Evolutionary conservation across 2,888 invertebrate genomes (phyloP), one percentile per base, ranked within the genome.

Genomic region (Diplolepis rosae): DNA sequence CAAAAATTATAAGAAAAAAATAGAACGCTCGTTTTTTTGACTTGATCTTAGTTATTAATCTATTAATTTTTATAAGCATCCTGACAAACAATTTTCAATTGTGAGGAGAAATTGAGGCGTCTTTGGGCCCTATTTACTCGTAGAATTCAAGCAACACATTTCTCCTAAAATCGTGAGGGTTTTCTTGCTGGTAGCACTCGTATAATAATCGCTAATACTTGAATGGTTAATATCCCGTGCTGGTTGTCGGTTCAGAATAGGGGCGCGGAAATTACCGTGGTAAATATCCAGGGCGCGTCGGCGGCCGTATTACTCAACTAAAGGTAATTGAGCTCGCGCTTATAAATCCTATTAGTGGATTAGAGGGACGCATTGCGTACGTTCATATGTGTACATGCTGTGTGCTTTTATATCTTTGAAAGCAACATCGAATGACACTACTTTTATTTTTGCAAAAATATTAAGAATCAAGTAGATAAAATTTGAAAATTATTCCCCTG

Each of bases 291-390:
- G 78, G 76, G 77, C 72, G 76, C 76, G 75, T 78, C 80, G 80
- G 74, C 77, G 79, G 77, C 76, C 80, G 80, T 81, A 78, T 82
- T 84, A 83, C 85, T 84, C 82, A 84, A 86, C 83, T 80, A 83
- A 82, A 85, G 84, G 85, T 87, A 88, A 88, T 88, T 84, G 87
- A 87, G 87, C 86, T 83, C 84, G 81, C 84, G 82, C 85, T 84
- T 83, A 87, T 88, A 87, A 88, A 88, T 88, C 88, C 88, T 86
- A 87, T 88, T 88, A 87, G 83, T 84, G 85, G 88, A 87, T 88
- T 87, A 85, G 82, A 80, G 83, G 83, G 84, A 78, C 78, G 82
- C 73, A 51, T 74, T 77, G 68, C 75, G 78, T 78, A 78, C 74
- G 77, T 79, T 61, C 39, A 39, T 48, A 11, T 18, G 22, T 11